phyloP scores from a whole-genome alignment of 2,888 invertebrate genomes.

The Ophion ventricosus region DNA sequence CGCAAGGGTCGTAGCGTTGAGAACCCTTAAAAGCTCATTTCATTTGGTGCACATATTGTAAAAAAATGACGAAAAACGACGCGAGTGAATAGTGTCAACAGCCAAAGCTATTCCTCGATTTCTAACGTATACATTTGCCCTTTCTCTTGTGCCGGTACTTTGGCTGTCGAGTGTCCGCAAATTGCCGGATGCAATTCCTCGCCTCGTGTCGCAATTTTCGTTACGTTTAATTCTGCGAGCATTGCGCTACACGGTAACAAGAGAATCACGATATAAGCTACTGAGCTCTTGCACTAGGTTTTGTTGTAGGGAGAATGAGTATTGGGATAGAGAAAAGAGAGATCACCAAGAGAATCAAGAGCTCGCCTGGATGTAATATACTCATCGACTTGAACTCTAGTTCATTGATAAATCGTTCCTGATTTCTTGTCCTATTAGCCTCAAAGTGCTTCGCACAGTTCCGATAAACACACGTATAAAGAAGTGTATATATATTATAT shows the following conservation, averaged over 20 bases:
- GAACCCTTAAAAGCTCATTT: conserved; percentile 2
- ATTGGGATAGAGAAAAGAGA: conserved; percentile 16
- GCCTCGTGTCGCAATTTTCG: conserved; percentile 67
- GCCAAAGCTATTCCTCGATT: conserved; percentile 37
- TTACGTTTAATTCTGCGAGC: conserved; percentile 64
- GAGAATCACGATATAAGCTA: conserved; percentile 56
- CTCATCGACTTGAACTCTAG: conserved; percentile 52
- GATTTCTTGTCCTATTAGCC: conserved; percentile 56
- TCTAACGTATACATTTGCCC: conserved; percentile 16
- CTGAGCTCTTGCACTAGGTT: conserved; percentile 41
- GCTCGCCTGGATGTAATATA: conserved; percentile 49
- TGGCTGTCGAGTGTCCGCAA: conserved; percentile 60
- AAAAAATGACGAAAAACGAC: conserved; percentile 14
- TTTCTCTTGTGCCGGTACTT: conserved; percentile 47
- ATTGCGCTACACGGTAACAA: conserved; percentile 57
- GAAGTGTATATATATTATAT: neutral
- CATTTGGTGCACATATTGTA: neutral
- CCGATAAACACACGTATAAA: conserved; percentile 13
- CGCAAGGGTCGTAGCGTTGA: neutral
- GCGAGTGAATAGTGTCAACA: conserved; percentile 39
- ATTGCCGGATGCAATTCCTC: conserved; percentile 68
- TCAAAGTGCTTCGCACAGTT: conserved; percentile 33
- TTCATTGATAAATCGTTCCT: conserved; percentile 65
- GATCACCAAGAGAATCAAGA: conserved; percentile 24
- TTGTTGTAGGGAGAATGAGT: conserved; percentile 39